Conservation (phyloP, 1,140 invertebrate species). For the Cardiocondyla obscurior region DNA sequence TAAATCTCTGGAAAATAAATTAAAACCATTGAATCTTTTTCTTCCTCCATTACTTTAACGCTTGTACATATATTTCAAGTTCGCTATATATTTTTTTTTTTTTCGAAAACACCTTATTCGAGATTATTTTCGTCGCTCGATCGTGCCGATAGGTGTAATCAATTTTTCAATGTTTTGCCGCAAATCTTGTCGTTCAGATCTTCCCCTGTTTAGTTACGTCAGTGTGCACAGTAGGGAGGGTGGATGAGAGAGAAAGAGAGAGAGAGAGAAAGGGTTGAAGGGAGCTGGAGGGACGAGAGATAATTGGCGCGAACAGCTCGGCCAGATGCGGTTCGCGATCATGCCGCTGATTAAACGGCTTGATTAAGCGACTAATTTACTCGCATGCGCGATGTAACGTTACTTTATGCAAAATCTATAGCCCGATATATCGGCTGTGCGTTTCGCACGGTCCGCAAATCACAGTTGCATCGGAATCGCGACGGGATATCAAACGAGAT, state of each 20-base stretch:
- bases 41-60: not conserved
- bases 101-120: not conserved
- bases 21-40: not conserved
- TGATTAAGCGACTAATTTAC: conserved; percentile 81
- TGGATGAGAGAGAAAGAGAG: no score
- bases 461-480: not conserved
- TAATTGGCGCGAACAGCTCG: conserved; percentile 77
- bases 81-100: not conserved
- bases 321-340: conserved; percentile 80
- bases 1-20: not conserved
- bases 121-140: not conserved
- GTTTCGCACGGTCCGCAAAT: conserved; percentile 1
- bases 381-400: conserved; percentile 67
- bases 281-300: conserved; percentile 47
- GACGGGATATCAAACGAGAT: conserved; percentile 1
- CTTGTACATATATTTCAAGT: not conserved
- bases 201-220: conserved; percentile 24
- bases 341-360: conserved; percentile 81
- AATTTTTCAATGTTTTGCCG: not conserved
- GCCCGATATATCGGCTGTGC: not conserved
- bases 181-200: not conserved
- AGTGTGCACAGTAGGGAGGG: not conserved
- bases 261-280: not conserved
- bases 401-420: conserved; percentile 72
- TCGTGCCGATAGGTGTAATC: not conserved